Evolutionary conservation across 1,140 invertebrate genomes (phyloP).

Genomic region (Drosophila virilis): DNA sequence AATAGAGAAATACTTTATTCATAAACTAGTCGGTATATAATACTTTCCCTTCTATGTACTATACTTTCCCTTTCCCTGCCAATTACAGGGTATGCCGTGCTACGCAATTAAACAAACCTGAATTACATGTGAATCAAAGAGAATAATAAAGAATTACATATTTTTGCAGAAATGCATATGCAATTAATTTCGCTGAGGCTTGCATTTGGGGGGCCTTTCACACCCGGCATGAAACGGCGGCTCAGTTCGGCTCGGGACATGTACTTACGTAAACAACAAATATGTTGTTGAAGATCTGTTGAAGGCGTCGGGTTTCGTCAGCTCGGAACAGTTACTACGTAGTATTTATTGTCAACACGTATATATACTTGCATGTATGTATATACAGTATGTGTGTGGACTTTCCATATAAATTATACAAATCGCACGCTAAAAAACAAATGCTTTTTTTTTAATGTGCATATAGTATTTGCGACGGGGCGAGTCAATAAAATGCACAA

Average conservation of each 20-base stretch:
- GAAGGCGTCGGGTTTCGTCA: slow-evolving; percentile 1
- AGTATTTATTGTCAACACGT: slow-evolving; percentile 4
- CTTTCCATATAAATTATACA: background rate
- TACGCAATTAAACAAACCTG: too few species aligned
- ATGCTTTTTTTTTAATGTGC: background rate
- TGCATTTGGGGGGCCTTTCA: slow-evolving; percentile 55
- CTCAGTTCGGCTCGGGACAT: slow-evolving; percentile 36
- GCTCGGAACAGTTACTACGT: slow-evolving; percentile 8
- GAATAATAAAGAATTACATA: slow-evolving; percentile 19
- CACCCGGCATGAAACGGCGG: slow-evolving; percentile 65
- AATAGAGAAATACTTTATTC: too few species aligned
- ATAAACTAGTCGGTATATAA: too few species aligned
- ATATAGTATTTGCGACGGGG: background rate
- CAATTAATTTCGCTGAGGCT: slow-evolving; percentile 16
- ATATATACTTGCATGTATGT: background rate
- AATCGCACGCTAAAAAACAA: background rate
- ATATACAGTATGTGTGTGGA: background rate
- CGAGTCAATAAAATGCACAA: background rate
- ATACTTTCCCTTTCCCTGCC: too few species aligned
- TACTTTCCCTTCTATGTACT: too few species aligned
- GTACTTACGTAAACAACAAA: slow-evolving; percentile 42
- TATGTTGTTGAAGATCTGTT: slow-evolving; percentile 15
- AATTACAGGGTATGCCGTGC: background rate
- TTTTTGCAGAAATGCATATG: slow-evolving; percentile 9
- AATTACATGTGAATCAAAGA: slow-evolving; percentile 20